Percentiles rank a stretch among this genome's conserved stretches.
These are phyloP conservation scores for Platichthys flesus DNA, from an alignment of 2,113 vertebrate species.

Conservation along the genomic window DNA sequence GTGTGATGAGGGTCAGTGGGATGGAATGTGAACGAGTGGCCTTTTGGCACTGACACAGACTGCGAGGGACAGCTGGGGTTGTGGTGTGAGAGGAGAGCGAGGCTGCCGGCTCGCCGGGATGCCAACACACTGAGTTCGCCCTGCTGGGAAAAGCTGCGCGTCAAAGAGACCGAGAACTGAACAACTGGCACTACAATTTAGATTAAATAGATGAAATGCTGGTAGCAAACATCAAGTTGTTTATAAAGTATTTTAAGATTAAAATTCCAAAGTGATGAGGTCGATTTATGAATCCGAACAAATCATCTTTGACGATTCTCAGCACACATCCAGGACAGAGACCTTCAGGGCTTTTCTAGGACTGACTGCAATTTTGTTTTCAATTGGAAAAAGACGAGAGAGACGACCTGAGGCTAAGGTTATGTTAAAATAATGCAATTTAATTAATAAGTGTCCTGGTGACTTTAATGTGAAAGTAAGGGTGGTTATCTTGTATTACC, in stretches of 20 bases:
- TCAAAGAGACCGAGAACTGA: conserved; percentile 2
- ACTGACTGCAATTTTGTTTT: too few species aligned
- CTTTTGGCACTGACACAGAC: conserved; percentile 60
- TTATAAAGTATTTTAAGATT: too few species aligned
- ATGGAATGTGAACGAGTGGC: conserved; percentile 73
- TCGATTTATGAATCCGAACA: background rate
- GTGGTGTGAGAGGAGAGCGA: conserved; percentile 21
- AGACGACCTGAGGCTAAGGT: too few species aligned
- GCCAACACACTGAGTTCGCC: conserved; percentile 26
- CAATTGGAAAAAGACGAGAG: too few species aligned
- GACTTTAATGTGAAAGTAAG: too few species aligned
- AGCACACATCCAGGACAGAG: background rate
- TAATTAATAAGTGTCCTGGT: too few species aligned
- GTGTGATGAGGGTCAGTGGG: conserved; percentile 66
- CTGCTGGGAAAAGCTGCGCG: conserved; percentile 19
- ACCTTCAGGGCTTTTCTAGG: background rate
- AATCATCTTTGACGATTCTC: background rate
- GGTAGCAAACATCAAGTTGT: too few species aligned
- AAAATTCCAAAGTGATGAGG: too few species aligned
- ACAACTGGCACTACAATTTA: background rate
- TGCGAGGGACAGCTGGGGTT: conserved; percentile 70
- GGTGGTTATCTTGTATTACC: too few species aligned
- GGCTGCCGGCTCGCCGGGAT: conserved; percentile 21
- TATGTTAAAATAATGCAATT: too few species aligned
- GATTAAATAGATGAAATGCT: too few species aligned